Evolutionary conservation across 2,888 invertebrate species (phyloP).

Genomic region (Hemicrepidius hirtus): DNA sequence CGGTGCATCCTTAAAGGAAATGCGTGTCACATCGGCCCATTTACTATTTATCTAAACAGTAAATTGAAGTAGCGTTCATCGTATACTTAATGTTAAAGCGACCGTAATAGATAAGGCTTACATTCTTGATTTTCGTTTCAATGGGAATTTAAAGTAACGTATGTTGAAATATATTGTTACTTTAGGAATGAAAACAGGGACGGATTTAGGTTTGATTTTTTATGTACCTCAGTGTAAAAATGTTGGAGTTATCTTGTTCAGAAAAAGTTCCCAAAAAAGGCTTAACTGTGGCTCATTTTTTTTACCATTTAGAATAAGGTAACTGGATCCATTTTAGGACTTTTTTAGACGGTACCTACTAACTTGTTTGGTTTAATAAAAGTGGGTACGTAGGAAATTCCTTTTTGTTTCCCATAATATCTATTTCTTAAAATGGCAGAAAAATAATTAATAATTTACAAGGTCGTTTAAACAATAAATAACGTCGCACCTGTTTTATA

Average conservation of each 20-base stretch:
- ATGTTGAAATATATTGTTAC: background rate
- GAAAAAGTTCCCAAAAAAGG: too few species aligned
- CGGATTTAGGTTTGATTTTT: too few species aligned
- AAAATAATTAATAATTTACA: slow-evolving; percentile 12
- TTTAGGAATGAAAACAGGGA: too few species aligned
- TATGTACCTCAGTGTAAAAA: background rate
- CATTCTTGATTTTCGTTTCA: background rate
- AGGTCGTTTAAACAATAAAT: slow-evolving; percentile 30
- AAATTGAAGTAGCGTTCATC: slow-evolving; percentile 28
- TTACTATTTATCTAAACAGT: slow-evolving; percentile 31
- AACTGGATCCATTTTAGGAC: too few species aligned
- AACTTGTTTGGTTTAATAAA: too few species aligned
- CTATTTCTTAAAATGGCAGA: background rate
- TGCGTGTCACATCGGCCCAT: slow-evolving; percentile 43
- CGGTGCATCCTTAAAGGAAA: slow-evolving; percentile 53
- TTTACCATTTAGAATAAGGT: too few species aligned
- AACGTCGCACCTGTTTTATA: slow-evolving; percentile 39
- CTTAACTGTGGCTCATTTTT: too few species aligned
- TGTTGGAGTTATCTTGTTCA: too few species aligned
- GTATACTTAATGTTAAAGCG: slow-evolving; percentile 10
- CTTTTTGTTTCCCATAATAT: background rate
- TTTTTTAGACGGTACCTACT: too few species aligned
- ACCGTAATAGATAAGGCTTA: slow-evolving; percentile 22
- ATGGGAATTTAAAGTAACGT: slow-evolving; percentile 6
- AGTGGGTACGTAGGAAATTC: too few species aligned